Evolutionary conservation across 2,888 invertebrate genomes (phyloP), one percentile per base, ranked within the genome.

Genomic region (Eledone cirrhosa): DNA sequence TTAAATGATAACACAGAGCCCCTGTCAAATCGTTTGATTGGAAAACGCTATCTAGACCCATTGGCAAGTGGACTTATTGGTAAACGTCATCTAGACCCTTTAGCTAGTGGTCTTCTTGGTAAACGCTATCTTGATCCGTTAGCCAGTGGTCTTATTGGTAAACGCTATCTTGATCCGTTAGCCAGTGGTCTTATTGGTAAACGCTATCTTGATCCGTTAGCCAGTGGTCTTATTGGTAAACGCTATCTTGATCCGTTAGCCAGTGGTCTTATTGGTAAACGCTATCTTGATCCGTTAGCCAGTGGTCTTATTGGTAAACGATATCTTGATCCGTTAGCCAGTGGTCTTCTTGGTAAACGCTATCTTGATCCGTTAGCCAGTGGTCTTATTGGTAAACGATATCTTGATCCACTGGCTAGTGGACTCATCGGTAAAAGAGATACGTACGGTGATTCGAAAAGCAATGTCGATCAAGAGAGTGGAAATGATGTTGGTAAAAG

Each of bases 61-160:
- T 19, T 82, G 8, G 78, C 79, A 14, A 79, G 67, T 74, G 80
- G 80, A 1, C 53, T 80, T 0, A 78, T 82, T 0, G 82, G 80
- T 0, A 82, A 82, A 76, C 72, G 80, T 16, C 63, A 67, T 2
- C 79, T 79, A 33, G 78, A 78, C 41, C 75, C 67, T 16, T 19
- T 80, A 4, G 78, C 79, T n/a, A 80, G 77, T 53, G 80, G 80
- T 11, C 78, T 80, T 11, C 5, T 41, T 41, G 41, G 78, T 22
- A 82, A 82, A 76, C 77, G 82, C n/a, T 77, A 77, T 22, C 78
- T 80, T 29, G 81, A 81, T 65, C 79, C 77, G 16, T 48, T 81
- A 24, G 77, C 79, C 1, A 81, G 80, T 63, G 81, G 81, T n/a
- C 72, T 81, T 0, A 76, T 80, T 16, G 81, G 80, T 19, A 81